Base-by-base conservation (phyloP, 2,797 vertebrate species). In the Falco naumanni region DNA sequence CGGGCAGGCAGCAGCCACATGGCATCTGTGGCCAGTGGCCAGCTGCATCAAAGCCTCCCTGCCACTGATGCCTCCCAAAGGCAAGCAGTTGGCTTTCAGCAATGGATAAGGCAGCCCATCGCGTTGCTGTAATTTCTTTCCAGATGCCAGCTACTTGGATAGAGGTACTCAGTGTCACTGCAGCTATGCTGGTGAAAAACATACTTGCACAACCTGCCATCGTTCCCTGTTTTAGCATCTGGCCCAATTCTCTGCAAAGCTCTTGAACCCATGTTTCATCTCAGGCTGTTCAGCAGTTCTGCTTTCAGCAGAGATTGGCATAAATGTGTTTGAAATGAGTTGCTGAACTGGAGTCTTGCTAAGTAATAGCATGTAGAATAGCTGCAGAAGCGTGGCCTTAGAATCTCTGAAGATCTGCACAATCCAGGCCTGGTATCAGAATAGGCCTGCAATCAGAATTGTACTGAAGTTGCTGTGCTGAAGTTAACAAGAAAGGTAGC, bases 41-140 rank as follows among this genome's bases (percentile, higher is more conserved):
- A 14, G 16, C n/a, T 31, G 31, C 2, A 0, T n/a, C 4, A 1
- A 13, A 33, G 71, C 13, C 29, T 20, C 9, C 17, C 50, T 24
- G 53, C 29, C n/a, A 21, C 39, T 2, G 0, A 2, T 3, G 8
- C 47, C 75, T 33, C 39, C 59, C 20, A 2, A 25, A 47, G 68
- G 68, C 31, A 9, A 39, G 16, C 1, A 2, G 34, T 18, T 4
- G 5, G 47, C 29, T 51, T 26, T 14, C 17, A 28, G 51, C 0
- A 1, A 2, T 34, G 31, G 70, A 16, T 24, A 11, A 6, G 0
- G 5, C 51, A 59, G 51, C n/a, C 57, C 20, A 5, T 8, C 1
- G 3, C 5, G 10, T 21, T 6, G 10, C 57, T 59, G 45, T 29
- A 5, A n/a, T 25, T 43, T 3, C 19, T 11, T 21, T 33, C 24